Evolutionary conservation across 1,140 invertebrate genomes (phyloP), one percentile per base, ranked within the genome.

Genomic region (Macrotrachela quadricornifera): DNA sequence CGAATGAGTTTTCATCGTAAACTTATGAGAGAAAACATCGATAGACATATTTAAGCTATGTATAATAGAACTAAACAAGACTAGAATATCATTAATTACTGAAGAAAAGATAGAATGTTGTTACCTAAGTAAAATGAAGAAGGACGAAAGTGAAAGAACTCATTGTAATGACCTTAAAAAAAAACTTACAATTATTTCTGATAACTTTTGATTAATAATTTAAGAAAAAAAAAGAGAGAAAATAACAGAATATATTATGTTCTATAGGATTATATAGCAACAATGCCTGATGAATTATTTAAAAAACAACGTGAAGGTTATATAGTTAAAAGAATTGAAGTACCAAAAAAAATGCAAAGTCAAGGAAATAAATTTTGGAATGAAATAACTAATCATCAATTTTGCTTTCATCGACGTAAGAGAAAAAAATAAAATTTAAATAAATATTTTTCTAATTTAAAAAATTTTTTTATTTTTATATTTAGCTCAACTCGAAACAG

Each of bases 321-420:
- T 43, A 78, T 79, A 10, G 77, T 79, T 0, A 77, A 80, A 59
- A 75, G 80, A 45, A 66, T 91, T 36, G 88, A 95, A 65, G 84
- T 85, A 61, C 86, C 90, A 0, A 95, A 95, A 73, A 81, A 79
- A 56, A 68, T 95, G 59, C 67, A 69, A 36, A 69, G 71, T 40
- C 76, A 80, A 52, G 79, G 81, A 15, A 67, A 70, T 36, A 72
- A 78, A 51, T 81, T 80, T 61, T 92, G 86, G 83, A 65, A 64
- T 17, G 91, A 96, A 74, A 94, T 95, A 51, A 69, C 72, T 10
- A 71, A 75, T 1, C 81, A 87, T 61, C 80, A 86, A 56, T 95
- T 91, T 69, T 82, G 90, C 67, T 96, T 95, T 70, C 82, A 90
- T 61, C 74, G 87, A 59, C 67, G 71, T 73, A 58, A n/a, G n/a